Base-by-base conservation (phyloP, 2,797 vertebrate species). In the Typhlichthys subterraneus region DNA sequence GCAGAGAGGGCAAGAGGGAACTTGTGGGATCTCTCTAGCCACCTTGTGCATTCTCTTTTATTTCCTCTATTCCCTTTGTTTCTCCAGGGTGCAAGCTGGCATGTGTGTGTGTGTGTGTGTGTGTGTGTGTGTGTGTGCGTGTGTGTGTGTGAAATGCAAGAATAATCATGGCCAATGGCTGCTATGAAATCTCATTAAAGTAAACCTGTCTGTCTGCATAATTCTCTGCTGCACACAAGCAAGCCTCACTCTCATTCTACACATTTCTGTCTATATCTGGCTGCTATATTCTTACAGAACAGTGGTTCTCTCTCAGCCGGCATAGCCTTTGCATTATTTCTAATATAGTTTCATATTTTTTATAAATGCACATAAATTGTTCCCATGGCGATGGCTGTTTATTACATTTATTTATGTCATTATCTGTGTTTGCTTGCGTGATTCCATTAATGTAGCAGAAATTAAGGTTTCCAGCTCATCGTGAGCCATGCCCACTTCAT, bases 161-260 rank as follows among this genome's bases (percentile, higher is more conserved):
- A 93, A 91, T 92, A 93, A 93, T 93, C 88, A 89, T 74, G 1
- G 72, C 90, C 80, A 74, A 90, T 89, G 87, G 91, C 88, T 91
- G 89, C 89, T 89, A 91, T 92, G 87, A 93, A 92, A 93, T 92
- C 89, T 93, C 88, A 93, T 94, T 93, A 92, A 29, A 29, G 23
- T 29, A 4, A 75, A 73, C 81, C 91, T 87, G 88, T 91, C 91
- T 76, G 89, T 85, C 87, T 79, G 79, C 70, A 80, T 55, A 51
- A 67, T 71, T 85, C 81, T 72, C 68, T 63, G 71, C 57, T 82
- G 67, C 75, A 67, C 67, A 57, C 48, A 51, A 15, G 58, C 65
- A 61, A 70, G 57, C 65, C 63, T 79, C 46, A 57, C 17, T 59
- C 65, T 80, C 70, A 73, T 80, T 65, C 75, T 59, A 13, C 59